These are phyloP conservation scores for Argyrosomus regius DNA, from an alignment of 2,797 vertebrate species.

Conservation along the genomic window DNA sequence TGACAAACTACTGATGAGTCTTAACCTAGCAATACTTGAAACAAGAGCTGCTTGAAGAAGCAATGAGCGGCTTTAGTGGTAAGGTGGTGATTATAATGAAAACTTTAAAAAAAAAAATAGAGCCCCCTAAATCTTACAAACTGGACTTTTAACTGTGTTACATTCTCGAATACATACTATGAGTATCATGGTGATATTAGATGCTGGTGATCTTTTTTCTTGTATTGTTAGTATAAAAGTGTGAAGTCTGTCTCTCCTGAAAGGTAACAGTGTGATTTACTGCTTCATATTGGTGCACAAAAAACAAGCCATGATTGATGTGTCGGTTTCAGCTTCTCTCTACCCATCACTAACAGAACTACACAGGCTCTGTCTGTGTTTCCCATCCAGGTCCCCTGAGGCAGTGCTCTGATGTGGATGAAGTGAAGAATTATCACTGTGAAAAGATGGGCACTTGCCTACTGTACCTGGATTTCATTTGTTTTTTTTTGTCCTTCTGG, in stretches of 20 bases:
- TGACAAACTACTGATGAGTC: background rate
- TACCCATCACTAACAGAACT: slow-evolving; percentile 45
- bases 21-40: no score
- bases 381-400: slow-evolving; percentile 62
- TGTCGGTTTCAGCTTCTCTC: slow-evolving; percentile 50
- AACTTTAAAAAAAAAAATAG: no score
- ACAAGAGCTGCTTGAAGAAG: no score
- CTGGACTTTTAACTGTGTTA: background rate
- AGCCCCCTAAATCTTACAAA: no score
- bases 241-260: slow-evolving; percentile 19
- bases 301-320: slow-evolving; percentile 58
- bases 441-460: slow-evolving; percentile 57
- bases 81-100: no score
- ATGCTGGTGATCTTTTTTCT: background rate
- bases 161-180: background rate
- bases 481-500: slow-evolving; percentile 16
- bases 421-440: slow-evolving; percentile 68
- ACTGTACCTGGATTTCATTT: slow-evolving; percentile 48
- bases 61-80: no score
- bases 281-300: slow-evolving; percentile 38
- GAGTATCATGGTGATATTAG: background rate
- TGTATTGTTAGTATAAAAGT: background rate
- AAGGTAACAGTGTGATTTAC: slow-evolving; percentile 49
- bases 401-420: slow-evolving; percentile 69
- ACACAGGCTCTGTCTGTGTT: slow-evolving; percentile 65